These are phyloP conservation scores for Aphelenchoides bicaudatus DNA, from an alignment of 2,888 invertebrate species.

Conservation along the genomic window DNA sequence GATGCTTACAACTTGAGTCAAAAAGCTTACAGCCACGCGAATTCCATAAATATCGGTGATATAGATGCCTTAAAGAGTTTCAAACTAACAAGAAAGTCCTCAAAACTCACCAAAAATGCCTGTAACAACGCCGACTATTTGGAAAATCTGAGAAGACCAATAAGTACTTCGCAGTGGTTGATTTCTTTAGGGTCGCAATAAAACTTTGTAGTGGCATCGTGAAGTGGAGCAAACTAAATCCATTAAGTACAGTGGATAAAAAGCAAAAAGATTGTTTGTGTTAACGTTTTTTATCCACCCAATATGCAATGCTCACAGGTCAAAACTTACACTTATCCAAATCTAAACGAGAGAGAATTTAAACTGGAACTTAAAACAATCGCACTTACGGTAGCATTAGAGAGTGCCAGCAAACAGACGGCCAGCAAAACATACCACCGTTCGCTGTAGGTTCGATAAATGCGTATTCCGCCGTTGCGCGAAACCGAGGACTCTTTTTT, in stretches of 20 bases:
- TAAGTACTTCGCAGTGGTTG: conserved; percentile 29
- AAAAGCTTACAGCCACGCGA: conserved; percentile 39
- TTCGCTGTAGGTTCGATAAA: conserved; percentile 34
- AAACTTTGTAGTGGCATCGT: conserved; percentile 39
- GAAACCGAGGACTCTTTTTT: conserved; percentile 1
- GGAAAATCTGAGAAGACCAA: conserved; percentile 50
- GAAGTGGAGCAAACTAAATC: conserved; percentile 48
- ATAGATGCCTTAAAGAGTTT: too few relatives aligned
- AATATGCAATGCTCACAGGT: too few relatives aligned
- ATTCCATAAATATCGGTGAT: conserved; percentile 59
- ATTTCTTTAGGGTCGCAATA: conserved; percentile 46
- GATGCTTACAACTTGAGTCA: neutral
- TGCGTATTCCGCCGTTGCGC: conserved; percentile 10
- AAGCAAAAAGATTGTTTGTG: neutral
- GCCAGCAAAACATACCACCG: conserved; percentile 50
- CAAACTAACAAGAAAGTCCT: too few relatives aligned
- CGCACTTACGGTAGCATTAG: conserved; percentile 49
- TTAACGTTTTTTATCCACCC: neutral
- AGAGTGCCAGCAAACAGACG: conserved; percentile 50
- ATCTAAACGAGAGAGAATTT: neutral
- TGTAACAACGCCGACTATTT: conserved; percentile 50
- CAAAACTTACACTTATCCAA: too few relatives aligned
- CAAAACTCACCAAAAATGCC: conserved; percentile 53
- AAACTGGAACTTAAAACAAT: neutral
- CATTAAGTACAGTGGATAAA: too few relatives aligned